Base-by-base conservation (phyloP, 2,797 vertebrate species). In the Tympanoctomys barrerae region DNA sequence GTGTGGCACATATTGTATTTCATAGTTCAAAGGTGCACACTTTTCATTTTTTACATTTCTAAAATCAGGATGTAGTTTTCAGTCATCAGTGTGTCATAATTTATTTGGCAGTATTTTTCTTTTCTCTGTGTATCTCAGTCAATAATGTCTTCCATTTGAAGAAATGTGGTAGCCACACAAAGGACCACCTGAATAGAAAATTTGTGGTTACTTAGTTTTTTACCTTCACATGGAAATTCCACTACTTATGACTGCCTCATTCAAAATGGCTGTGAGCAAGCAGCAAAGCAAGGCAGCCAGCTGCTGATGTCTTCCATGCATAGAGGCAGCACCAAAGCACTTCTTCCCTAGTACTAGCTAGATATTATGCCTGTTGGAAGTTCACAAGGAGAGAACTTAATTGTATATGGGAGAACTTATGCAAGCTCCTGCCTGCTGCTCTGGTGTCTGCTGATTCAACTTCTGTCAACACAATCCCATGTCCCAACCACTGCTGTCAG, bases 401-500 rank as follows among this genome's bases (percentile, higher is more conserved):
- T 39, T 46, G 71, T 84, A 90, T 91, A 79, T 62, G 85, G 82
- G 87, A 89, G 77, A 87, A 92, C 64, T 89, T 81, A 33, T 36
- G 84, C 66, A 90, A 87, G 49, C 71, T 79, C 90, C 61, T 73
- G 85, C 90, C 90, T 91, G 95, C 94, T 91, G 86, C 87, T 95
- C 87, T 93, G 46, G 66, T 89, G 94, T 97, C 92, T 96, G 97
- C 87, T 96, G 95, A 95, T 94, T 95, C 78, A 81, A 94, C 61
- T 91, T 94, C 90, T 96, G 94, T 96, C 97, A 93, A 95, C 85
- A 95, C 33, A 57, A 90, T 87, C 83, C 86, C 86, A 64, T 59
- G 54, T 80, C 94, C 95, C 96, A 95, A 49, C 86, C 83, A 33
- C 59, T 94, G 90, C 90, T 96, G 89, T 97, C 96, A 97, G 97